Conservation (phyloP, 2,113 vertebrate species). For the Merops nubicus region DNA sequence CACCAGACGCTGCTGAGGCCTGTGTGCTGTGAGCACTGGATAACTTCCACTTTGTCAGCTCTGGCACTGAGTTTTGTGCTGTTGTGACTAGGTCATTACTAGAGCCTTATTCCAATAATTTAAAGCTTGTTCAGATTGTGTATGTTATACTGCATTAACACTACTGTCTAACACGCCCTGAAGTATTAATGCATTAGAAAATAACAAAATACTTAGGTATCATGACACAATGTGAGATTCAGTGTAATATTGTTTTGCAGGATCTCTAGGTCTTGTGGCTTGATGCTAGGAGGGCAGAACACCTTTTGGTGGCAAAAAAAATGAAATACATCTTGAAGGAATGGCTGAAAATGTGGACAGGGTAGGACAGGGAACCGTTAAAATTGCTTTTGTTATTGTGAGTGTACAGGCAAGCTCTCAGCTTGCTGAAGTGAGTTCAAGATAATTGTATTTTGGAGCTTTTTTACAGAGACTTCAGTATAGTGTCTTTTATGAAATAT, state of each 20-base stretch:
- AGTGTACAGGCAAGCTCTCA: not conserved
- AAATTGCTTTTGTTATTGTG: not conserved
- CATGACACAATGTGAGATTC: not conserved
- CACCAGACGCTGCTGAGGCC: not conserved
- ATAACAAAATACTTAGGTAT: not conserved
- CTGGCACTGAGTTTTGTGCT: not conserved
- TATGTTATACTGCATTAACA: not conserved
- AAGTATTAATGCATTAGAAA: not conserved
- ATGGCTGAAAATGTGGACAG: not conserved
- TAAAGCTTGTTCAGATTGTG: not conserved
- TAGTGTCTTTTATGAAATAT: not conserved
- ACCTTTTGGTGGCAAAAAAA: not conserved
- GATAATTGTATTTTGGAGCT: not conserved
- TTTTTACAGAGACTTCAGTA: not conserved
- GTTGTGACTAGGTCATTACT: not conserved
- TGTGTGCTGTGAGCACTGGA: not conserved
- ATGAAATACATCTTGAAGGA: not conserved
- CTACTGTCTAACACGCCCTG: not conserved
- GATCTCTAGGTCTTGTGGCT: not conserved
- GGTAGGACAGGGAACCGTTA: not conserved
- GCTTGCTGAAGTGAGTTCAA: not conserved
- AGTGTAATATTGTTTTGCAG: not conserved
- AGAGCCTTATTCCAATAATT: not conserved
- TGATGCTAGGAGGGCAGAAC: not conserved
- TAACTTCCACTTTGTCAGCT: not conserved